Conservation (phyloP, 2,888 invertebrate species). For the Vesta saturnalis region DNA sequence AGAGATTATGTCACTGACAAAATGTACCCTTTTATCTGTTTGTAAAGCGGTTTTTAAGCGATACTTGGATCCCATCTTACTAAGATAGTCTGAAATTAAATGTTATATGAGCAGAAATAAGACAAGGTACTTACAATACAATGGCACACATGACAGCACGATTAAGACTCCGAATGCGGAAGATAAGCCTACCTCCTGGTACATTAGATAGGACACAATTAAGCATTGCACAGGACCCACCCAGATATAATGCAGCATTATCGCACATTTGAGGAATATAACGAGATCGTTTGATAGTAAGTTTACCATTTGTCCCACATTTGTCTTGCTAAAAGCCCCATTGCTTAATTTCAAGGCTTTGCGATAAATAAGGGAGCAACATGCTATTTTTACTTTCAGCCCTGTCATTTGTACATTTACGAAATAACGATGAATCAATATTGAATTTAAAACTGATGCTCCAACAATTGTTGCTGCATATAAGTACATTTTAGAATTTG, state of each 20-base stretch:
- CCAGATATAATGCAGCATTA: slow-evolving; percentile 86
- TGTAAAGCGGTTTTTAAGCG: too few relatives aligned
- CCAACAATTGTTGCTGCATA: background rate
- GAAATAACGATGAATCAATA: background rate
- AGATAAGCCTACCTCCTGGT: slow-evolving; percentile 68
- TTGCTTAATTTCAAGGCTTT: slow-evolving; percentile 70
- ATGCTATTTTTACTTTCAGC: slow-evolving; percentile 85
- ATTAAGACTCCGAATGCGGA: slow-evolving; percentile 67
- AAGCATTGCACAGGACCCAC: slow-evolving; percentile 83
- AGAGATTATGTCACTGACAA: too few relatives aligned
- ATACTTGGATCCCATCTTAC: too few relatives aligned
- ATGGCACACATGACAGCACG: slow-evolving; percentile 63
- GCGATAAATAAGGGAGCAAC: slow-evolving; percentile 85
- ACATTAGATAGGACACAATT: slow-evolving; percentile 80
- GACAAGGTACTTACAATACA: slow-evolving; percentile 61
- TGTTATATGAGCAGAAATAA: background rate
- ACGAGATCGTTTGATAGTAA: slow-evolving; percentile 95
- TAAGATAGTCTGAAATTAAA: too few relatives aligned
- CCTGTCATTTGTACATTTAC: slow-evolving; percentile 68
- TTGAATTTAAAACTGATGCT: background rate
- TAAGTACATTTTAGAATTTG: background rate
- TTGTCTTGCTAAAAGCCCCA: slow-evolving; percentile 79
- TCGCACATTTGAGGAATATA: slow-evolving; percentile 83
- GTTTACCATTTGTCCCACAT: slow-evolving; percentile 82
- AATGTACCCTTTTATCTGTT: too few relatives aligned